Base-by-base conservation (phyloP, 2,797 vertebrate genomes). In the Sebastes taczanowskii region DNA sequence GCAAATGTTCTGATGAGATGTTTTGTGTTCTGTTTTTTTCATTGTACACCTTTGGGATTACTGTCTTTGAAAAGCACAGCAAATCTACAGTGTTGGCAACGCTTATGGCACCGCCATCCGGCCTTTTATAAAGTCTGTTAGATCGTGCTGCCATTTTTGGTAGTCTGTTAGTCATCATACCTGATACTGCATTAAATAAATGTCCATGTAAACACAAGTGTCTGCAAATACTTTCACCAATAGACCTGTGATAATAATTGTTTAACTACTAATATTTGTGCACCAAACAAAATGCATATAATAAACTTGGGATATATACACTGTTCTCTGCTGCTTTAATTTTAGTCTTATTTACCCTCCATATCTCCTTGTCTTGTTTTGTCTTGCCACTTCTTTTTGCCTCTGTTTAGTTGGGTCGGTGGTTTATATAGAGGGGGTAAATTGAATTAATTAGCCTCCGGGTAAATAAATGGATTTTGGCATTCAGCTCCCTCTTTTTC, bases 381-480 rank as follows among this genome's bases (percentile, higher is more conserved):
- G 55, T 81, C 20, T 64, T 63, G 49, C 61, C 46, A 30, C 74
- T 84, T 79, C 25, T 86, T 84, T 86, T 70, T 69, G 49, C 10
- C 65, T 53, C 71, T 73, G 59, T 88, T 91, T 75, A 84, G 75
- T 32, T 74, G 66, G 77, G 30, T 81, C 65, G 75, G 35, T 82
- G 74, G 59, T 84, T 80, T 82, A 86, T 77, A 77, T 35, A 82
- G 35, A 63, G 64, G 66, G 34, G 38, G 61, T 84, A 89, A 88
- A 88, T 69, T 86, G 76, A 83, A 86, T 81, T 80, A 90, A 88
- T 82, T 75, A 92, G 63, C 80, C 69, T 71, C 38, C 69, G 61
- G 78, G 71, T 86, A 90, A 89, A 89, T 83, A 82, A 88, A 90
- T 86, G 53, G 77, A 69, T 88, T 87, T 76, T 82, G 84, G 82